Conservation (phyloP, 2,797 vertebrate genomes). For the Sebastes itinus region DNA sequence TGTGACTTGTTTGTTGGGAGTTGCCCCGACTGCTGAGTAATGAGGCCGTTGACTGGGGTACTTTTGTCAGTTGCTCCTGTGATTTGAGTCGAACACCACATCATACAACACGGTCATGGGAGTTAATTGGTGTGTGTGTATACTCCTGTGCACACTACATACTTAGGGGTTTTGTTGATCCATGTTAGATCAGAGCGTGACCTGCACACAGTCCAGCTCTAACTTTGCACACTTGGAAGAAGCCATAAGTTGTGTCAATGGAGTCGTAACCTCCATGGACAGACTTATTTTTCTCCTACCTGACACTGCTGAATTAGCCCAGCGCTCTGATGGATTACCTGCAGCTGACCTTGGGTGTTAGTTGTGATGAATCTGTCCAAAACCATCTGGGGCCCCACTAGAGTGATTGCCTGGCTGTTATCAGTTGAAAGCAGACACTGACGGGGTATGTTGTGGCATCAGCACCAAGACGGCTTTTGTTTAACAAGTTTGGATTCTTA, state of each 20-base stretch:
- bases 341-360: slow-evolving; percentile 86
- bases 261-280: slow-evolving; percentile 64
- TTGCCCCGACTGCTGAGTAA: slow-evolving; percentile 25
- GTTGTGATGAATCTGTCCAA: slow-evolving; percentile 94
- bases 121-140: background rate
- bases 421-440: slow-evolving; percentile 88
- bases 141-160: background rate
- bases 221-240: background rate
- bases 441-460: slow-evolving; percentile 77
- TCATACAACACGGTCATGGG: background rate
- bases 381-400: slow-evolving; percentile 91
- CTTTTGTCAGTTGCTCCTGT: slow-evolving; percentile 23
- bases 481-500: slow-evolving; percentile 60
- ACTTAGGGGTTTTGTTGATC: background rate
- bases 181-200: background rate
- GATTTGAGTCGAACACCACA: slow-evolving; percentile 14
- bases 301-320: slow-evolving; percentile 85
- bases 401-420: slow-evolving; percentile 89
- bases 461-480: slow-evolving; percentile 79
- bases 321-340: slow-evolving; percentile 92
- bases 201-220: background rate
- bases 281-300: slow-evolving; percentile 53
- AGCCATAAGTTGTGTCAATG: slow-evolving; percentile 61
- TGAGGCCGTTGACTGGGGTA: slow-evolving; percentile 17
- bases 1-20: slow-evolving; percentile 48